Percentiles rank a stretch among this genome's conserved stretches.
Conservation (phyloP, 92 coral and sea anemone species). For the Palythoa grandiflora region DNA sequence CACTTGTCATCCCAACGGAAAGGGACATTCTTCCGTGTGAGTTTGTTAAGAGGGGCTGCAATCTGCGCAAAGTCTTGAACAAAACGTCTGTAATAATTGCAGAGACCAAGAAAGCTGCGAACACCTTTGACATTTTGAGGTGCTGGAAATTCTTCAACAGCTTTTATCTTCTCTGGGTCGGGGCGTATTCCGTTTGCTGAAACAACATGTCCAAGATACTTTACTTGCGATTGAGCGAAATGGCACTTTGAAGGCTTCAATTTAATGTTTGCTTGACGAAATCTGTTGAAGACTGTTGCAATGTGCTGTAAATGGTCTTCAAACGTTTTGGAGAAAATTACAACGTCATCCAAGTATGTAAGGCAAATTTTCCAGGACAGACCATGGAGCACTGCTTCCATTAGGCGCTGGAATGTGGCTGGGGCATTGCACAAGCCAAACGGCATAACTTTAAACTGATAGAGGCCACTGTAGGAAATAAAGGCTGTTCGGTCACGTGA, state of each 20-base stretch:
- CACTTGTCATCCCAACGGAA: slow-evolving; percentile 22
- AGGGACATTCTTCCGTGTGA: slow-evolving; percentile 2
- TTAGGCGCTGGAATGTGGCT: background rate
- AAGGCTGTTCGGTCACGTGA: too few species aligned
- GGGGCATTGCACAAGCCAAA: too few species aligned
- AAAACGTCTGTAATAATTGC: slow-evolving; percentile 13
- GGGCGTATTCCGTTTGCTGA: slow-evolving; percentile 12
- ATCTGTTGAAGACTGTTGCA: slow-evolving; percentile 8
- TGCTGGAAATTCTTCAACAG: background rate
- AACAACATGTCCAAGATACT: background rate
- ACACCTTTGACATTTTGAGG: slow-evolving; percentile 8
- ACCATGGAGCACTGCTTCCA: too few species aligned
- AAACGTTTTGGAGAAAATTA: slow-evolving; percentile 39
- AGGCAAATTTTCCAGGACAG: too few species aligned
- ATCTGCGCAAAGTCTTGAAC: slow-evolving; percentile 22
- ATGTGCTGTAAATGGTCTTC: slow-evolving; percentile 47
- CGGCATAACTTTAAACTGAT: background rate
- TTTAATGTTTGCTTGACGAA: slow-evolving; percentile 49
- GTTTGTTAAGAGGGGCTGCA: slow-evolving; percentile 9
- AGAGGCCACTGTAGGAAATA: too few species aligned
- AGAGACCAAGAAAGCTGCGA: background rate
- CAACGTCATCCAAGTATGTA: background rate
- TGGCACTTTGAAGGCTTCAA: slow-evolving; percentile 49
- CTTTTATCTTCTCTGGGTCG: slow-evolving; percentile 14
- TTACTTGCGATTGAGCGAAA: slow-evolving; percentile 11